phyloP scores from a whole-genome alignment of 2,113 vertebrate species.

The Prunella himalayana region DNA sequence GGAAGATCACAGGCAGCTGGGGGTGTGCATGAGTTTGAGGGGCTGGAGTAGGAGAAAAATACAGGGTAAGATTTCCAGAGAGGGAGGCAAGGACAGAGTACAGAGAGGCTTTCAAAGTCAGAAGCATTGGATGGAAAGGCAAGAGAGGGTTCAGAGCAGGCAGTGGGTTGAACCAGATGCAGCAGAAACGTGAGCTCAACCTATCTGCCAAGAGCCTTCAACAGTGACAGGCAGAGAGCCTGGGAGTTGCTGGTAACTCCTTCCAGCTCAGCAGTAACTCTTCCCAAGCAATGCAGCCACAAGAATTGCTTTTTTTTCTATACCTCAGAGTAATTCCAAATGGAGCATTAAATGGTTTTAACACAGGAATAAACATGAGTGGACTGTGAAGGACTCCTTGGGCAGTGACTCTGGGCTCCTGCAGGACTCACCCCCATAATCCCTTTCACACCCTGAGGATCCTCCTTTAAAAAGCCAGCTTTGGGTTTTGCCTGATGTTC shows the following conservation, averaged over 20 bases:
- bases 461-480: not conserved
- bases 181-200: not conserved
- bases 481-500: not conserved
- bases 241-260: not conserved
- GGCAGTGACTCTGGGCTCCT: not conserved
- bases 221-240: not conserved
- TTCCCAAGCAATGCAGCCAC: not conserved
- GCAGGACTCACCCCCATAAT: not conserved
- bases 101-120: not conserved
- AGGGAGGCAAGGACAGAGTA: not conserved
- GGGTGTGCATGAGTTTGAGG: not conserved
- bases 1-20: not conserved
- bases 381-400: not conserved
- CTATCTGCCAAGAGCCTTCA: not conserved
- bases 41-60: not conserved
- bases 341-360: not conserved
- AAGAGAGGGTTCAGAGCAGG: not conserved
- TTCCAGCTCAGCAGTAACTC: not conserved
- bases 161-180: not conserved
- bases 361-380: not conserved
- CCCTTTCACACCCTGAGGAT: not conserved
- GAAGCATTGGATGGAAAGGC: not conserved
- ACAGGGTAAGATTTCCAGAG: not conserved
- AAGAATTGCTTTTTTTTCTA: not conserved
- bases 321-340: not conserved